Evolutionary conservation across 2,888 invertebrate species (phyloP).

Genomic region (Cryptus armator): DNA sequence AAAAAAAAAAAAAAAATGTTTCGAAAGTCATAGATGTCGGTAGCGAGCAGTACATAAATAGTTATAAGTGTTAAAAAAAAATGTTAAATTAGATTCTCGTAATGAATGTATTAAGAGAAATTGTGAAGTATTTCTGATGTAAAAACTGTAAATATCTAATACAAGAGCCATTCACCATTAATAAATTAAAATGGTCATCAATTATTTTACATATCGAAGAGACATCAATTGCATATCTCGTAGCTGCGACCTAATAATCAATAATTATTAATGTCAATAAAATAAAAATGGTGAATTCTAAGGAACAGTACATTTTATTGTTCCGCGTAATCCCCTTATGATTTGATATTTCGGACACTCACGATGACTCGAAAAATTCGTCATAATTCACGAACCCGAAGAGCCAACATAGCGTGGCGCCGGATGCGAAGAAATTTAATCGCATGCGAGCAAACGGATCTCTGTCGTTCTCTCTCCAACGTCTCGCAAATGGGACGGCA

Average conservation of each 20-base stretch:
- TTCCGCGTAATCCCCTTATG: background rate
- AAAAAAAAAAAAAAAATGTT: background rate
- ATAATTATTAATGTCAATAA: background rate
- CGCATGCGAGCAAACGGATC: slow-evolving; percentile 32
- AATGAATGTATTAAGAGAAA: too few relatives aligned
- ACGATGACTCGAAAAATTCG: slow-evolving; percentile 13
- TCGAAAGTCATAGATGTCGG: background rate
- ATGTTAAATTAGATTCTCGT: too few relatives aligned
- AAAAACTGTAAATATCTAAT: too few relatives aligned
- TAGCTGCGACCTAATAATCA: too few relatives aligned
- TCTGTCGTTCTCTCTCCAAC: slow-evolving; percentile 16
- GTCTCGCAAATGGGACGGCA: slow-evolving; percentile 28
- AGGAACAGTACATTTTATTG: background rate
- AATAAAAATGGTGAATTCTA: background rate
- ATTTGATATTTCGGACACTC: background rate
- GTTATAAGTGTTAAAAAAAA: too few relatives aligned
- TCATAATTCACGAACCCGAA: background rate
- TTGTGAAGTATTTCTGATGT: too few relatives aligned
- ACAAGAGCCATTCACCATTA: too few relatives aligned
- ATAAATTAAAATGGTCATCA: too few relatives aligned
- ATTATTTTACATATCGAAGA: too few relatives aligned
- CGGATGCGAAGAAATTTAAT: slow-evolving; percentile 23
- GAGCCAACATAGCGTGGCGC: slow-evolving; percentile 14
- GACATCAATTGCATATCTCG: too few relatives aligned
- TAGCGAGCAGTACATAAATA: too few relatives aligned